Evolutionary conservation across 2,888 invertebrate species (phyloP).

Genomic region (Polia nebulosa): DNA sequence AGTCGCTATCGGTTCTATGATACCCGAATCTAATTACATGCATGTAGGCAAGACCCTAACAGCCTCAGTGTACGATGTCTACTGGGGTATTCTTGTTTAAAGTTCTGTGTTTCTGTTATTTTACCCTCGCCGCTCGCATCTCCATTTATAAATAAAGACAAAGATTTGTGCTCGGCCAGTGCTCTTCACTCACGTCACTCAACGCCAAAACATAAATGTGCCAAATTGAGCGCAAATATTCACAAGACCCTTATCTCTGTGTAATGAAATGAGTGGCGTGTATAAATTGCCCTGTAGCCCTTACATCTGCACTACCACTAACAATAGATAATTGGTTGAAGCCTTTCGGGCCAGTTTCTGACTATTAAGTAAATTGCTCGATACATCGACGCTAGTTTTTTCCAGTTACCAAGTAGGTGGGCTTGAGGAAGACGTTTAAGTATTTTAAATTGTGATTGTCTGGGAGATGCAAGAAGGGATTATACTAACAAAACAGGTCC

Average conservation of each 20-base stretch:
- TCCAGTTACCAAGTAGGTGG: not conserved
- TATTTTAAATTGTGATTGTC: not conserved
- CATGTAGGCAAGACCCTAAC: constrained; percentile 7
- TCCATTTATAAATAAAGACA: constrained; percentile 49
- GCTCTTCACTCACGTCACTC: constrained; percentile 47
- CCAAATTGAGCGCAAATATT: constrained; percentile 79
- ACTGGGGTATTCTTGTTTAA: not conserved
- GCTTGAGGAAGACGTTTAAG: not conserved
- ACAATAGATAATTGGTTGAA: constrained; percentile 78
- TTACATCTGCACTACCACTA: constrained; percentile 75
- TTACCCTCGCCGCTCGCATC: constrained; percentile 1
- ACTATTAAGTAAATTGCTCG: constrained; percentile 70
- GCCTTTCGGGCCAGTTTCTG: constrained; percentile 62
- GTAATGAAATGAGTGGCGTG: constrained; percentile 86
- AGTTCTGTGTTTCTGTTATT: constrained; percentile 12
- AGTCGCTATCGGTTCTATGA: constrained; percentile 48
- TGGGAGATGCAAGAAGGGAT: constrained; percentile 1
- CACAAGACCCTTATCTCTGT: constrained; percentile 85
- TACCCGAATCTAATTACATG: constrained; percentile 54
- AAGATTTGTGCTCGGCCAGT: constrained; percentile 45
- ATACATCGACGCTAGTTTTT: constrained; percentile 63
- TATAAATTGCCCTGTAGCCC: constrained; percentile 78
- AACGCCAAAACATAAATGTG: constrained; percentile 69
- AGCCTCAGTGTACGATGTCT: not conserved
- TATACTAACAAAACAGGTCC: not conserved